Evolutionary conservation across 30 jellyfish, hydroid and myxozoan genomes (phyloP).

Genomic region (Aurelia aurita): DNA sequence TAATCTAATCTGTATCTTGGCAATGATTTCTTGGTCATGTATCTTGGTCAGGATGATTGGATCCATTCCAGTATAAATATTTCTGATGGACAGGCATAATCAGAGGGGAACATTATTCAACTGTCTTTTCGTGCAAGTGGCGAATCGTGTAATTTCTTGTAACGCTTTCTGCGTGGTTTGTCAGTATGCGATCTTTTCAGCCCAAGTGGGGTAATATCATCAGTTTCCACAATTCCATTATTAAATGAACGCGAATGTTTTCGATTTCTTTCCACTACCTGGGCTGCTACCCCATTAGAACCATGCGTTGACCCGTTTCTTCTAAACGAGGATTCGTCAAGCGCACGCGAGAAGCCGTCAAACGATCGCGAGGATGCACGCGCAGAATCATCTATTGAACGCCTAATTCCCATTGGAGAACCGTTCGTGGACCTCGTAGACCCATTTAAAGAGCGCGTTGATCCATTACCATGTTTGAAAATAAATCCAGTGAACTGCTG

Average conservation of each 20-base stretch:
- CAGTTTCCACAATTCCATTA: background rate
- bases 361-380: slow-evolving; percentile 50
- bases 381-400: slow-evolving; percentile 19
- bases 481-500: slow-evolving; percentile 98
- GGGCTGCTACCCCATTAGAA: background rate
- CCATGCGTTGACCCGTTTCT: slow-evolving; percentile 15
- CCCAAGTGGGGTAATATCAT: slow-evolving; percentile 21
- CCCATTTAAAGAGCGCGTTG: slow-evolving; percentile 67
- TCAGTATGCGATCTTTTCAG: slow-evolving; percentile 27
- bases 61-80: too few relatives aligned
- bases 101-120: too few relatives aligned
- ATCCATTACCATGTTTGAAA: slow-evolving; percentile 73
- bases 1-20: too few relatives aligned
- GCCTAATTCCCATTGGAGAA: slow-evolving; percentile 53
- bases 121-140: slow-evolving; percentile 39
- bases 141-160: slow-evolving; percentile 10
- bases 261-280: slow-evolving; percentile 8
- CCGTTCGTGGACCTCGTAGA: slow-evolving; percentile 25
- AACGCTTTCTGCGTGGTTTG: slow-evolving; percentile 22
- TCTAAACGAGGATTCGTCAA: slow-evolving; percentile 34
- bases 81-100: too few relatives aligned
- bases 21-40: too few relatives aligned
- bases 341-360: slow-evolving; percentile 50
- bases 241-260: slow-evolving; percentile 38
- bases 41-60: too few relatives aligned